phyloP scores from a whole-genome alignment of 2,113 vertebrate genomes.

The Phyllostomus hastatus region DNA sequence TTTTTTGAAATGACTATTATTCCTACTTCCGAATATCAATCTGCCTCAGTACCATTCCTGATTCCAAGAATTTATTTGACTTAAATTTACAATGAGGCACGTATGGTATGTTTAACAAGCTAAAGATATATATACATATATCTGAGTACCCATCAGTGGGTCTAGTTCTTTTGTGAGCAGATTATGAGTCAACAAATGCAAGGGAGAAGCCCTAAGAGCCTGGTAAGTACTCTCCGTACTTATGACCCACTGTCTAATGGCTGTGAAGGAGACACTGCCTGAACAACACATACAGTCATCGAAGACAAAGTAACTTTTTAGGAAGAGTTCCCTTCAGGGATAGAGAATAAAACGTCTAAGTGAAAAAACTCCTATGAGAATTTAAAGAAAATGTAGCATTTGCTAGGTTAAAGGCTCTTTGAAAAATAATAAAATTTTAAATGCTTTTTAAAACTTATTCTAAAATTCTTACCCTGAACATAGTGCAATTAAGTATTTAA shows the following conservation, averaged over 20 bases:
- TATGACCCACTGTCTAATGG: neutral
- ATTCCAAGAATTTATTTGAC: conserved; percentile 25
- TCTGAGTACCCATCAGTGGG: neutral
- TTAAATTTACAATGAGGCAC: neutral
- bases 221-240: neutral
- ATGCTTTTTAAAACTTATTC: conserved; percentile 4
- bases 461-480: conserved; percentile 26
- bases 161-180: neutral
- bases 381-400: conserved; percentile 19
- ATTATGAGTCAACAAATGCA: neutral
- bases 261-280: neutral
- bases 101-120: neutral
- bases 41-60: neutral
- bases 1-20: neutral
- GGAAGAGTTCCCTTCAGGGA: neutral
- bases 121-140: neutral
- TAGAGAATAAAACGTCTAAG: conserved; percentile 15
- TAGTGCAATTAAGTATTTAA: neutral
- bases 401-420: neutral
- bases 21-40: conserved; percentile 7
- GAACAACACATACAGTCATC: neutral
- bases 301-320: neutral
- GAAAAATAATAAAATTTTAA: conserved; percentile 22
- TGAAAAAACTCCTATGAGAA: neutral
- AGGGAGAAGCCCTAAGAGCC: neutral